A percentile compares a stretch with the other conserved stretches of the same genome.
phyloP scores from a whole-genome alignment of 2,888 invertebrate species.

The Orthosia incerta region DNA sequence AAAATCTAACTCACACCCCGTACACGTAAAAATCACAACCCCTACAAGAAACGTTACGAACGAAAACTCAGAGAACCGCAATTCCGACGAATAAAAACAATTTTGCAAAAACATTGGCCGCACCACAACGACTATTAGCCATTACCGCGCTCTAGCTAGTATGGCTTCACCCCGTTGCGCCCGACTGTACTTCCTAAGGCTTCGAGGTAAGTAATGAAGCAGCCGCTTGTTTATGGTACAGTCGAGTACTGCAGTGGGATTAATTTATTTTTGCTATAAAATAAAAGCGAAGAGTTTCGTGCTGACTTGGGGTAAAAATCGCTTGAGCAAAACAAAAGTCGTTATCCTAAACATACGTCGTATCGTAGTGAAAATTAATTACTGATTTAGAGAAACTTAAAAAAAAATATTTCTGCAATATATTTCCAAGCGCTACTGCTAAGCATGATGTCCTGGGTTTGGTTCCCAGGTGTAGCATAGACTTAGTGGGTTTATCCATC shows the following conservation, averaged over 20 bases:
- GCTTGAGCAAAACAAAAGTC: background rate
- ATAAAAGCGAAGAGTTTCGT: conserved; percentile 36
- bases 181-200: conserved; percentile 71
- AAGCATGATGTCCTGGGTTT: too few species aligned
- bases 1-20: conserved; percentile 1
- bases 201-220: conserved; percentile 74
- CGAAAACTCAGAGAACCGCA: conserved; percentile 33
- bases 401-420: too few species aligned
- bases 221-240: conserved; percentile 65
- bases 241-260: conserved; percentile 55
- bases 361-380: too few species aligned
- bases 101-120: conserved; percentile 66
- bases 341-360: background rate
- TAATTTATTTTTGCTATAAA: conserved; percentile 62
- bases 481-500: too few species aligned
- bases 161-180: conserved; percentile 77
- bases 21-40: conserved; percentile 25
- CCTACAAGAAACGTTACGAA: conserved; percentile 26
- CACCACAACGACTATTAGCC: conserved; percentile 59
- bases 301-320: conserved; percentile 34
- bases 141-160: conserved; percentile 59
- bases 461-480: too few species aligned
- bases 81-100: conserved; percentile 53
- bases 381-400: too few species aligned
- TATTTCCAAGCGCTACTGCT: too few species aligned